Conservation (phyloP, 2,113 vertebrate genomes). For the Steatornis caripensis region DNA sequence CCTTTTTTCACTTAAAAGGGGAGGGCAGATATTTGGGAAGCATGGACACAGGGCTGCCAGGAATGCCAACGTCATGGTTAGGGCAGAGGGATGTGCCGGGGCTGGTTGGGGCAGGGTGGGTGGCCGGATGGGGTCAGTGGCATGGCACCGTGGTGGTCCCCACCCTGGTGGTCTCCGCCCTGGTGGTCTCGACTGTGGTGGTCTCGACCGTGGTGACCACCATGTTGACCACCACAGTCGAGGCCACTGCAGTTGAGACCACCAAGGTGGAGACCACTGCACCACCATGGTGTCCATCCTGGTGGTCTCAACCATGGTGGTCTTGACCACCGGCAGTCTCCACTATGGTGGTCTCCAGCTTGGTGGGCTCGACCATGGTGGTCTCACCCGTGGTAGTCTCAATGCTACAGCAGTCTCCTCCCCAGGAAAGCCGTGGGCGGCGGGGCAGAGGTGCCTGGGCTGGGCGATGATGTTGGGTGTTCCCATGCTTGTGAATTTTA, state of each 20-base stretch:
- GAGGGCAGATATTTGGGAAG: not conserved
- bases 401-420: not conserved
- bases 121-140: not conserved
- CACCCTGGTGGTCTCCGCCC: not conserved
- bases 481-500: not conserved
- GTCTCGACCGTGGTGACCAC: not conserved
- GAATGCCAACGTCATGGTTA: rapidly evolving
- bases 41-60: rapidly evolving
- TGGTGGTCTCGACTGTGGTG: not conserved
- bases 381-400: not conserved
- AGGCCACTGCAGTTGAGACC: not conserved
- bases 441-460: not conserved
- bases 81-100: not conserved
- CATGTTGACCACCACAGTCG: not conserved
- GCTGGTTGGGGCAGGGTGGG: not conserved
- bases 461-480: not conserved
- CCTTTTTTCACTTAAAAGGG: not conserved
- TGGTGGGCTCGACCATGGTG: not conserved
- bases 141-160: not conserved
- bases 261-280: not conserved
- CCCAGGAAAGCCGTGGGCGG: rapidly evolving
- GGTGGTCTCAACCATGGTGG: not conserved
- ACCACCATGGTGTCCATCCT: too few species aligned
- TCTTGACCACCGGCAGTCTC: not conserved
- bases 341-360: not conserved